Evolutionary conservation across 2,888 invertebrate genomes (phyloP).

Genomic region (Megamerina dolium): DNA sequence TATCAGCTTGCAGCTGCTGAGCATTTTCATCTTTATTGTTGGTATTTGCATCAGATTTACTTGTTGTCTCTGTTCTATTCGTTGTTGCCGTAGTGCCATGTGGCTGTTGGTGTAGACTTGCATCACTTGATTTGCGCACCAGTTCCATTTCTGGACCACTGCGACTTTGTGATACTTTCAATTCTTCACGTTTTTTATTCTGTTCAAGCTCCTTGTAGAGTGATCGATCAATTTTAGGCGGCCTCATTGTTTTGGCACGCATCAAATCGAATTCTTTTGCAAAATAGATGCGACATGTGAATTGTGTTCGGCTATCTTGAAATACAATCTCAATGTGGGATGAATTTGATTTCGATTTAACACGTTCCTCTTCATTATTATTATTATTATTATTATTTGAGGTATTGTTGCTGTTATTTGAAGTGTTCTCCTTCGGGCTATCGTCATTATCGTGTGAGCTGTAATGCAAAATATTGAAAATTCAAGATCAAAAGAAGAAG

Average conservation of each 20-base stretch:
- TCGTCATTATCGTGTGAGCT: slow-evolving; percentile 34
- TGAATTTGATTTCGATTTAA: slow-evolving; percentile 30
- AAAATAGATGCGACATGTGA: slow-evolving; percentile 85
- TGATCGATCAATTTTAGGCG: slow-evolving; percentile 36
- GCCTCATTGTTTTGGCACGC: slow-evolving; percentile 50
- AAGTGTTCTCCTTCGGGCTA: slow-evolving; percentile 14
- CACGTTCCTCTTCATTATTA: slow-evolving; percentile 27
- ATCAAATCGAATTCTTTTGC: slow-evolving; percentile 86
- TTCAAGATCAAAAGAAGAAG: too few species aligned
- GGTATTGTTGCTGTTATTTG: slow-evolving; percentile 10
- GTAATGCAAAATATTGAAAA: not conserved
- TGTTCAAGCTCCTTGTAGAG: slow-evolving; percentile 38
- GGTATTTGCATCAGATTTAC: too few species aligned
- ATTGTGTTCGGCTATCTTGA: slow-evolving; percentile 65
- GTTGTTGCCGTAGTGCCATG: slow-evolving; percentile 2
- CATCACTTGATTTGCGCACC: slow-evolving; percentile 45
- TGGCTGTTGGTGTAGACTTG: slow-evolving; percentile 21
- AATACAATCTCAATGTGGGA: slow-evolving; percentile 56
- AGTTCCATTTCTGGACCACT: slow-evolving; percentile 39
- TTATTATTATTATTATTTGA: slow-evolving; percentile 8
- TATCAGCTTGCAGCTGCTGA: slow-evolving; percentile 28
- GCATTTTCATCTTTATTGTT: slow-evolving; percentile 23
- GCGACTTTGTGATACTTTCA: slow-evolving; percentile 41
- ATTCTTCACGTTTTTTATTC: slow-evolving; percentile 42
- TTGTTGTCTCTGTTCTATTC: too few species aligned